These are phyloP conservation scores for Gonatopus flavifemur DNA, from an alignment of 1,140 invertebrate species.

Conservation along the genomic window DNA sequence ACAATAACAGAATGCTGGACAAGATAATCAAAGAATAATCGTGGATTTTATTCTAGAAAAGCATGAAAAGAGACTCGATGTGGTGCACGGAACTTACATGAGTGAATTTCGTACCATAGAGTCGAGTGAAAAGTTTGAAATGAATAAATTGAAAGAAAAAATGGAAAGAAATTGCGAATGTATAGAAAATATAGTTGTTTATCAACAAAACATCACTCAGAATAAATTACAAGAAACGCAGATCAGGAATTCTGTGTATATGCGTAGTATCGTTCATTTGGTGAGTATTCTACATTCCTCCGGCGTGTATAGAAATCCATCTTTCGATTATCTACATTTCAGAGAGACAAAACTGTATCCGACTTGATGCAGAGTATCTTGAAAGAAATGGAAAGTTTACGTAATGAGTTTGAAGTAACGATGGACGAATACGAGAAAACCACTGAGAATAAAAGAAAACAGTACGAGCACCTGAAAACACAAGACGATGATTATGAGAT, in stretches of 20 bases:
- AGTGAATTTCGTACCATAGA: constrained; percentile 39
- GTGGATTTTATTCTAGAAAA: constrained; percentile 40
- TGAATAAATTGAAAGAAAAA: constrained; percentile 25
- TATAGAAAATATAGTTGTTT: constrained; percentile 34
- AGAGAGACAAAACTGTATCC: constrained; percentile 40
- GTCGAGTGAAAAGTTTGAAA: constrained; percentile 29
- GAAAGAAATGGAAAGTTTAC: constrained; percentile 34
- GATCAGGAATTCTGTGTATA: constrained; percentile 42
- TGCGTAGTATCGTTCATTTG: constrained; percentile 37
- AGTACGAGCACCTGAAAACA: constrained; percentile 51
- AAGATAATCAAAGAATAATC: no score
- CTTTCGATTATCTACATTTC: constrained; percentile 6
- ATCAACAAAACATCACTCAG: constrained; percentile 30
- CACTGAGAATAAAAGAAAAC: constrained; percentile 43
- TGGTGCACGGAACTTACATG: constrained; percentile 61
- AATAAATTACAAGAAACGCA: constrained; percentile 32
- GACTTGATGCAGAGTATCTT: constrained; percentile 25
- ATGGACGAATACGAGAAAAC: constrained; percentile 41
- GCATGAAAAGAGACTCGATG: constrained; percentile 56
- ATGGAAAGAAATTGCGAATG: constrained; percentile 27
- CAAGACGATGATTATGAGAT: constrained; percentile 38
- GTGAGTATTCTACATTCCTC: constrained; percentile 27
- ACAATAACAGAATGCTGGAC: no score
- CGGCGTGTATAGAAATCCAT: neutral
- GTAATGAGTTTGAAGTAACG: constrained; percentile 32